Evolutionary conservation across 2,797 vertebrate species (phyloP).

Genomic region (Lerista edwardsae): DNA sequence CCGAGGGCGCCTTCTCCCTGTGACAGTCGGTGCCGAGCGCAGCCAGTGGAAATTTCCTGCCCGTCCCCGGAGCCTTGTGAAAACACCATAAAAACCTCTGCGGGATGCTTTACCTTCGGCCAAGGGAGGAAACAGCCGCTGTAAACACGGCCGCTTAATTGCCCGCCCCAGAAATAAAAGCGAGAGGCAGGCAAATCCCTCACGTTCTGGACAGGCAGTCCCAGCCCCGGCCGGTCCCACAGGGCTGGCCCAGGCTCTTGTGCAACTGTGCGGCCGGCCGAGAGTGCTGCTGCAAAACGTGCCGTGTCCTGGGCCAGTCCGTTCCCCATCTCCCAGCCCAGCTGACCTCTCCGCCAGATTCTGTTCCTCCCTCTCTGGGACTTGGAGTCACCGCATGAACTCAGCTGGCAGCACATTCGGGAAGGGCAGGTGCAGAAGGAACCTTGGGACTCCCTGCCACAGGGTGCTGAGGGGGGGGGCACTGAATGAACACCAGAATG

Average conservation of each 20-base stretch:
- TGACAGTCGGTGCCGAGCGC: neutral
- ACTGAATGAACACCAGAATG: neutral
- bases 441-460: neutral
- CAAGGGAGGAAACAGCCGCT: neutral
- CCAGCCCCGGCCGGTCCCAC: neutral
- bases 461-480: neutral
- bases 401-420: neutral
- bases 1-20: neutral
- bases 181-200: neutral
- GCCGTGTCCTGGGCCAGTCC: too few species aligned
- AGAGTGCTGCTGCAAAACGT: too few species aligned
- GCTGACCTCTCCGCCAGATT: neutral
- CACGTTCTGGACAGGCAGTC: neutral
- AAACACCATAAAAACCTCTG: slow-evolving; percentile 63
- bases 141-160: slow-evolving; percentile 20
- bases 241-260: neutral
- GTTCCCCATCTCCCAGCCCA: too few species aligned
- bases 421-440: neutral
- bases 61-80: slow-evolving; percentile 54
- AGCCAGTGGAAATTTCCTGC: slow-evolving; percentile 73
- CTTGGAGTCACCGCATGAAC: neutral
- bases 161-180: slow-evolving; percentile 34
- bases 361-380: neutral
- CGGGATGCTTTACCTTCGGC: slow-evolving; percentile 51
- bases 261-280: neutral